Evolutionary conservation across 2,113 vertebrate genomes (phyloP), one percentile per base, ranked within the genome.

Genomic region (Odontesthes bonariensis): DNA sequence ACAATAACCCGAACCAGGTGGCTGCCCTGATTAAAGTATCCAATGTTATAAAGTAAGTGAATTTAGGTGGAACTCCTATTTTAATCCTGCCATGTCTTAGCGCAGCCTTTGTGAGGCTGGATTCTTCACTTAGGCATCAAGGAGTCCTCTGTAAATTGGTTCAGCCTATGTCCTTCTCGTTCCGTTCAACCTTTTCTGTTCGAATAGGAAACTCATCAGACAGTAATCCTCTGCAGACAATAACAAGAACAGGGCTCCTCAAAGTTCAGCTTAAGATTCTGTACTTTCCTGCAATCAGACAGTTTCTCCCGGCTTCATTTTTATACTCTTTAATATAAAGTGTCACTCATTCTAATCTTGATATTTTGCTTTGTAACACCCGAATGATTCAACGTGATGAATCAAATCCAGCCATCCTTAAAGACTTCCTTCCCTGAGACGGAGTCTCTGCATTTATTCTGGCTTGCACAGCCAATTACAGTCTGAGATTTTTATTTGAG

Each of bases 181-280:
- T 46, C 60, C 69, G 52, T 62, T 63, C 58, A 78, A 58, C 53
- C 61, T 67, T 83, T 79, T 85, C 69, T 65, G 42, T 75, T 76
- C 23, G 69, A 65, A 69, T 32, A 79, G 65, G 55, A 89, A 78
- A 27, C 64, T 81, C 77, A 82, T 88, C 82, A 88, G 46, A 52
- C 44, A 32, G 56, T 82, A 81, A 85, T 89, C 64, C 69, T 67
- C 60, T n/a, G 75, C 71, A 68, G 69, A 78, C 69, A 80, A 67
- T 70, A 46, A 75, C 3, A 55, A 22, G 63, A 53, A 51, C 57
- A 40, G 5, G 1, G 42, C 59, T 74, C 59, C 55, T 49, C 14
- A 11, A 68, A 58, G 74, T 82, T 86, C 77, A 74, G 23, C 22
- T 19, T 13, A 0, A 47, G 67, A 60, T 53, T 44, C 61, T 27